Evolutionary conservation across 2,888 invertebrate genomes (phyloP).

Genomic region (Chrysina gloriosa): DNA sequence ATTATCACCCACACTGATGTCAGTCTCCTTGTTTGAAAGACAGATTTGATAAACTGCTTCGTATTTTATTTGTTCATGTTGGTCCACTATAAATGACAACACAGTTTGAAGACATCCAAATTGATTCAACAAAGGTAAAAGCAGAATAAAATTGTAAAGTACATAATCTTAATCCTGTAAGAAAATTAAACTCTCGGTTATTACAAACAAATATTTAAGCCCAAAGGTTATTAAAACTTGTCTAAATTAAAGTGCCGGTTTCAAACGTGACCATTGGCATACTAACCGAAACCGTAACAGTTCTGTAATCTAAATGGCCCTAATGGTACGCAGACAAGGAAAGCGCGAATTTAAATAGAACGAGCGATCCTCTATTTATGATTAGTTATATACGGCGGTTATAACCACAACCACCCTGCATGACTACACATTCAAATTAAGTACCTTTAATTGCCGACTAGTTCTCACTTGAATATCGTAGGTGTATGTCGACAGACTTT

Average conservation of each 20-base stretch:
- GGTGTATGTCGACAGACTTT: background rate
- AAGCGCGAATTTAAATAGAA: background rate
- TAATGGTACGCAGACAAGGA: background rate
- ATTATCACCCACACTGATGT: no score
- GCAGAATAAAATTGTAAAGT: no score
- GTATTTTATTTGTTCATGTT: no score
- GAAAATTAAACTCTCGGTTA: no score
- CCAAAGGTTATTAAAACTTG: background rate
- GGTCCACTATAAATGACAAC: no score
- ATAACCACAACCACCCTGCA: background rate
- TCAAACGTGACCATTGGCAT: background rate
- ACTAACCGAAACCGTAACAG: background rate
- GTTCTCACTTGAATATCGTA: background rate
- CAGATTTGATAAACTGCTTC: no score
- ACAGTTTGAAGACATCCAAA: no score
- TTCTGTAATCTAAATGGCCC: background rate
- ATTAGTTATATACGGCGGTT: background rate
- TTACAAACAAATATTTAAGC: background rate
- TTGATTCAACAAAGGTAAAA: no score
- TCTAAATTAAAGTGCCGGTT: background rate
- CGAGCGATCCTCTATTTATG: background rate
- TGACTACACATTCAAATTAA: constrained; percentile 8
- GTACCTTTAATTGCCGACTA: constrained; percentile 11
- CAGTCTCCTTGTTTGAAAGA: no score
- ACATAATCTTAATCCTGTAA: no score